phyloP scores from a whole-genome alignment of 2,113 vertebrate species.

The Nettapus auritus region DNA sequence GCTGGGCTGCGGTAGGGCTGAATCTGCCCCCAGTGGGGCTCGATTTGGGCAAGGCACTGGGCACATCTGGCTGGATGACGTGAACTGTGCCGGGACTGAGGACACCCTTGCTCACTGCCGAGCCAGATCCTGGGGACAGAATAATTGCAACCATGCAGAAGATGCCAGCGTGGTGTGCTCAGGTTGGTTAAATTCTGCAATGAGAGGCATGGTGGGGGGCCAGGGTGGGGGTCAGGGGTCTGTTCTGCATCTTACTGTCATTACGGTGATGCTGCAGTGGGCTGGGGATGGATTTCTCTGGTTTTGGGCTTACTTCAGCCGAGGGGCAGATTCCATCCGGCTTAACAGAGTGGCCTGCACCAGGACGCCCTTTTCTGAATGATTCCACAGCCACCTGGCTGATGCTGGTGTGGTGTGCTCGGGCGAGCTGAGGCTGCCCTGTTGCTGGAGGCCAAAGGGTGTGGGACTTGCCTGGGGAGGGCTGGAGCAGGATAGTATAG shows the following conservation, averaged over 20 bases:
- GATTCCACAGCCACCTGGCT: neutral
- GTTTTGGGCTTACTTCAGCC: neutral
- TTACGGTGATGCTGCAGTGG: neutral
- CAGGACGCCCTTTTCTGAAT: neutral
- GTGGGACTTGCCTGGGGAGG: neutral
- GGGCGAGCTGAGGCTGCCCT: neutral
- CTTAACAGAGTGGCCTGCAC: neutral
- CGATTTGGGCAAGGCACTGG: neutral
- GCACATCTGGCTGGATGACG: neutral
- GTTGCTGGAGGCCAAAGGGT: too few species aligned
- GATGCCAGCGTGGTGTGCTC: neutral
- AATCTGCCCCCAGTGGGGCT: neutral
- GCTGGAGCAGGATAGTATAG: neutral
- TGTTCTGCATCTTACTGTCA: too few species aligned
- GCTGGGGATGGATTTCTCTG: too few species aligned
- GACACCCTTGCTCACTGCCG: neutral
- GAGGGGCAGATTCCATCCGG: neutral
- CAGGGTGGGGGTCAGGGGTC: neutral
- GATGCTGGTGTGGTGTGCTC: neutral
- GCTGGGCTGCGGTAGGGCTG: neutral
- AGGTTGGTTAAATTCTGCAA: neutral
- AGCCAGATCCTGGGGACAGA: neutral
- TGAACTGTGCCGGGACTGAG: neutral
- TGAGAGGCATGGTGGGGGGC: neutral
- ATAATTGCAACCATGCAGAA: neutral